These are phyloP conservation scores for Dipodomys stephensi DNA, from an alignment of 2,113 vertebrate genomes.

Conservation along the genomic window DNA sequence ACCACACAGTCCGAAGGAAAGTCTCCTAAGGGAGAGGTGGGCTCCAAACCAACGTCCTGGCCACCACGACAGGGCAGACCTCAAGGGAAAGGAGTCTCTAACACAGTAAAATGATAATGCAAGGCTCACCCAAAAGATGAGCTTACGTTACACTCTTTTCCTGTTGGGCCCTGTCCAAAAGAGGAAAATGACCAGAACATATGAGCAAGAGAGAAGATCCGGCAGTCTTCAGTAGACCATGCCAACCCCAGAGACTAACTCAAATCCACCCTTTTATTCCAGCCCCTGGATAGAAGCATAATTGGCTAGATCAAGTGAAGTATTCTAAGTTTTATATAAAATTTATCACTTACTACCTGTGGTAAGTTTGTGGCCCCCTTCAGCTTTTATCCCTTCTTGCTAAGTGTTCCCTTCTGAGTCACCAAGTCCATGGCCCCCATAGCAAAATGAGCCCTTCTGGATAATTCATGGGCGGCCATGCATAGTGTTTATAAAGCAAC, in stretches of 20 bases:
- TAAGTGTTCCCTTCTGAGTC: not conserved
- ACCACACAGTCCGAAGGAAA: not conserved
- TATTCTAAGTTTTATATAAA: conserved; percentile 19
- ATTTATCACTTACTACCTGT: not conserved
- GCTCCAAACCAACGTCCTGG: not conserved
- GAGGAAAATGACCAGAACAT: not conserved
- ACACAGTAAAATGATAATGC: not conserved
- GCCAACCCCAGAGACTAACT: too few relatives aligned
- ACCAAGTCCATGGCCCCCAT: not conserved
- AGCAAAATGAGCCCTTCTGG: not conserved
- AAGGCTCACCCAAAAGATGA: not conserved
- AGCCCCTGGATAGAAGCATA: not conserved
- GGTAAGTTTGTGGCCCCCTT: not conserved
- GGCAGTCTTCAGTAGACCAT: not conserved
- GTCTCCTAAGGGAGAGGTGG: not conserved
- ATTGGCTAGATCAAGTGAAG: not conserved
- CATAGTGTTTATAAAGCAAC: not conserved
- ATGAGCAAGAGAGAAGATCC: not conserved
- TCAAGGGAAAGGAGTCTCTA: not conserved
- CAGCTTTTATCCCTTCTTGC: not conserved
- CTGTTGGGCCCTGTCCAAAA: not conserved
- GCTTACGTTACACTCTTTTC: not conserved
- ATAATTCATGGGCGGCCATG: not conserved
- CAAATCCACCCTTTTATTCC: not conserved
- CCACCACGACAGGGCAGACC: not conserved